Evolutionary conservation across 2,797 vertebrate species (phyloP).

Genomic region (Tarsius wallacei): DNA sequence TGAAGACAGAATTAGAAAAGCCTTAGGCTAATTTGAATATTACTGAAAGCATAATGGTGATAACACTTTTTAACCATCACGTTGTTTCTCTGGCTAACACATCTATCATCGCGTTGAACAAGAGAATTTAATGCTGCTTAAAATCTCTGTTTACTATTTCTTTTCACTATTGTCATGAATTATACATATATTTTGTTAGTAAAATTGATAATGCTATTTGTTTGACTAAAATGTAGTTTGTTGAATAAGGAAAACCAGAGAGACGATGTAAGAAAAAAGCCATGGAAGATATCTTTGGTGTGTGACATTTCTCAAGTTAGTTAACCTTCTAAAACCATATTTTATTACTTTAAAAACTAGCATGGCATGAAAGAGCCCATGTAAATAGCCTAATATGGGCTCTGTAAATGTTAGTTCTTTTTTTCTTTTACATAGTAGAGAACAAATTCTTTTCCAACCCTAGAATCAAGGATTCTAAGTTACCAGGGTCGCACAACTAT

Average conservation of each 20-base stretch:
- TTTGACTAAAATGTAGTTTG: slow-evolving; percentile 10
- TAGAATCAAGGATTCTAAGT: background rate
- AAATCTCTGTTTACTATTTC: background rate
- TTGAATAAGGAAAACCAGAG: background rate
- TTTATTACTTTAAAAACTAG: background rate
- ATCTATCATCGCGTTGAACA: slow-evolving; percentile 37
- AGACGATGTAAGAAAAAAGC: background rate
- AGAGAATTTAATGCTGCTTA: slow-evolving; percentile 19
- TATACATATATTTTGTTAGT: background rate
- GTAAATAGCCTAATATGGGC: background rate
- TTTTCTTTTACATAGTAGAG: background rate
- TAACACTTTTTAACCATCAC: background rate
- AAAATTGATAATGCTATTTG: background rate
- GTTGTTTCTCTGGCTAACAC: background rate
- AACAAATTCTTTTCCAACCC: background rate
- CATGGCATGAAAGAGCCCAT: background rate
- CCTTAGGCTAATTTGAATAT: slow-evolving; percentile 14
- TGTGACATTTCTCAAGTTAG: slow-evolving; percentile 54
- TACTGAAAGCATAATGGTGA: background rate
- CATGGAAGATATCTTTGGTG: background rate
- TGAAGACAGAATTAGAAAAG: slow-evolving; percentile 39
- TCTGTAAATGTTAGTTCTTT: background rate
- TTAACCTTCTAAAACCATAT: background rate
- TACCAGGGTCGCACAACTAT: background rate
- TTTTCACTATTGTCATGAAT: slow-evolving; percentile 61